Evolutionary conservation across 2,113 vertebrate genomes (phyloP).

Genomic region (Prinia subflava): DNA sequence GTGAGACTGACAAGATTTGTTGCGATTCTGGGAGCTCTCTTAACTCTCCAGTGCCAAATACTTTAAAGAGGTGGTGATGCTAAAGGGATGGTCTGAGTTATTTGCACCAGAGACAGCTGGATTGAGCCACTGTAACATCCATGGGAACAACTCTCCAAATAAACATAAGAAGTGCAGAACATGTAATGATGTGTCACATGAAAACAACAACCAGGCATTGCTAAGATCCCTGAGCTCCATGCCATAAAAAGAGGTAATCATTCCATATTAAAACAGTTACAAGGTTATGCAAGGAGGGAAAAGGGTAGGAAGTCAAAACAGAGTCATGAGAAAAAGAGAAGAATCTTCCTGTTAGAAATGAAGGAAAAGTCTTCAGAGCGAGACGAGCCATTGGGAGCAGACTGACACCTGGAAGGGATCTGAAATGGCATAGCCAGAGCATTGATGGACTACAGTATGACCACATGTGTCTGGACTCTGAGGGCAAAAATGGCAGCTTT

Average conservation of each 20-base stretch:
- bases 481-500: neutral
- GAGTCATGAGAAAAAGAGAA: neutral
- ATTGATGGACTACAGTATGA: accelerated
- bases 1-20: slow-evolving; percentile 16
- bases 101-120: neutral
- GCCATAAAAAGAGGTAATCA: neutral
- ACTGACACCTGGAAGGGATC: neutral
- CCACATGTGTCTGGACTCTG: neutral
- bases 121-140: neutral
- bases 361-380: neutral
- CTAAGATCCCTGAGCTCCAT: neutral
- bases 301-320: neutral
- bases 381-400: neutral
- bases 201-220: neutral
- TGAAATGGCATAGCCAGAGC: neutral
- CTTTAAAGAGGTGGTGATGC: neutral
- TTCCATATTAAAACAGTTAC: neutral
- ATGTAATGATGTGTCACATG: neutral
- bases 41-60: neutral
- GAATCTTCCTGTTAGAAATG: neutral
- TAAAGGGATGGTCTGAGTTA: neutral
- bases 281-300: neutral
- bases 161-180: neutral
- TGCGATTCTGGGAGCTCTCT: neutral
- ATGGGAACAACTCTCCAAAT: neutral